Base-by-base conservation (phyloP, 2,797 vertebrate species). In the Tympanoctomys barrerae region DNA sequence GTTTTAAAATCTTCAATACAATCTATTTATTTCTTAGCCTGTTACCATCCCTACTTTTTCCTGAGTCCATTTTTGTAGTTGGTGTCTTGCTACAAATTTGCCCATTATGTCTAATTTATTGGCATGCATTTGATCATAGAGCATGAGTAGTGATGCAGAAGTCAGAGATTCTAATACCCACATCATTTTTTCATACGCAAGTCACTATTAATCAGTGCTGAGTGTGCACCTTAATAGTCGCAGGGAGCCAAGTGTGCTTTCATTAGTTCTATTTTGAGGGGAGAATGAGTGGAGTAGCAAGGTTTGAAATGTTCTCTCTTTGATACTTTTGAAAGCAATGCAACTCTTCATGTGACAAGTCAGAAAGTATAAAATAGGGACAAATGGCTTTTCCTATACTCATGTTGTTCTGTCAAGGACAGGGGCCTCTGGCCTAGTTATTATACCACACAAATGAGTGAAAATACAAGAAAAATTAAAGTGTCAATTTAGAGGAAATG, bases 331-430 rank as follows among this genome's bases (percentile, higher is more conserved):
- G 61, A 71, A 90, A 36, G 33, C 0, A 39, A 84, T 75, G 28
- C 36, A 79, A 57, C 59, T 77, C 49, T 94, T 94, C 61, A 71
- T 39, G 31, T 62, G 79, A 93, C 8, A 71, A 93, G 33, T 16
- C 73, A 77, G 73, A 66, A 75, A 82, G 11, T 14, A 31, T 19
- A 1, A 75, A 80, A 66, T 22, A 36, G 49, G 6, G 16, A 16
- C 42, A 62, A 85, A 62, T 39, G 11, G 8, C n/a, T 26, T 9
- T 33, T 94, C 18, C 4, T 42, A 5, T 64, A 1, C 6, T n/a
- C 16, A 59, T 31, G 0, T 10, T 54, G 1, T 59, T 36, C 24
- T 92, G 31, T 12, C 10, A 80, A 70, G 39, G 59, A 24, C 61
- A 79, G 52, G 57, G 21, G 14, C n/a, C 21, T 57, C 28, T 87